phyloP scores from a whole-genome alignment of 1,140 invertebrate genomes.

The Oryctes rhinoceros region DNA sequence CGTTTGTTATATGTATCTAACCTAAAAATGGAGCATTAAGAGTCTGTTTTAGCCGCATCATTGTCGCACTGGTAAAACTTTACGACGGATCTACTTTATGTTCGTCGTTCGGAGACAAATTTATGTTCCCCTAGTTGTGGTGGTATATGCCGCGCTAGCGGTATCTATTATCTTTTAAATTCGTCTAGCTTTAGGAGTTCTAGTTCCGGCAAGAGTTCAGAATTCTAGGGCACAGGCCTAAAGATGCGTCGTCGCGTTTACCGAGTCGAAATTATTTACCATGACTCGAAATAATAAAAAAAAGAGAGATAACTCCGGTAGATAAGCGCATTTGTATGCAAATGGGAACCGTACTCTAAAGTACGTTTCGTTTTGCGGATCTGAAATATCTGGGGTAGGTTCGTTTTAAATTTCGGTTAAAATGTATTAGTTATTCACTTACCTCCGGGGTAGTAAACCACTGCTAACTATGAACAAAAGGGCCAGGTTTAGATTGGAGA shows the following conservation, averaged over 20 bases:
- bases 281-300: constrained; percentile 24
- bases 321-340: constrained; percentile 32
- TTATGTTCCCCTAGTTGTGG: constrained; percentile 12
- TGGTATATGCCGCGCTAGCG: not conserved
- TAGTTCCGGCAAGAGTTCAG: not conserved
- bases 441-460: not conserved
- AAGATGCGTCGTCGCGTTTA: not conserved
- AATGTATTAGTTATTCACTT: constrained; percentile 30
- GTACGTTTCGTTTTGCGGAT: constrained; percentile 10
- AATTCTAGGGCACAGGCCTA: not conserved
- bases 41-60: not conserved
- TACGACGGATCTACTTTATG: constrained; percentile 23
- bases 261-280: constrained; percentile 31
- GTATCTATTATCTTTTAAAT: constrained; percentile 25
- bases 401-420: constrained; percentile 28
- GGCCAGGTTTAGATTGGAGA: not conserved
- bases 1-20: not conserved
- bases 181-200: not conserved
- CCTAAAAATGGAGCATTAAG: not conserved
- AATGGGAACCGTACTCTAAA: constrained; percentile 13
- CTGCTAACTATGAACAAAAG: not conserved
- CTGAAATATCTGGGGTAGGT: constrained; percentile 21
- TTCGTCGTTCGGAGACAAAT: not conserved
- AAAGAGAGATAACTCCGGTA: constrained; percentile 20
- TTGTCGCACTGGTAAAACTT: not conserved